Percentiles rank a stretch among this genome's conserved stretches.
phyloP scores from a whole-genome alignment of 1,140 invertebrate genomes.

The Ooceraea biroi region DNA sequence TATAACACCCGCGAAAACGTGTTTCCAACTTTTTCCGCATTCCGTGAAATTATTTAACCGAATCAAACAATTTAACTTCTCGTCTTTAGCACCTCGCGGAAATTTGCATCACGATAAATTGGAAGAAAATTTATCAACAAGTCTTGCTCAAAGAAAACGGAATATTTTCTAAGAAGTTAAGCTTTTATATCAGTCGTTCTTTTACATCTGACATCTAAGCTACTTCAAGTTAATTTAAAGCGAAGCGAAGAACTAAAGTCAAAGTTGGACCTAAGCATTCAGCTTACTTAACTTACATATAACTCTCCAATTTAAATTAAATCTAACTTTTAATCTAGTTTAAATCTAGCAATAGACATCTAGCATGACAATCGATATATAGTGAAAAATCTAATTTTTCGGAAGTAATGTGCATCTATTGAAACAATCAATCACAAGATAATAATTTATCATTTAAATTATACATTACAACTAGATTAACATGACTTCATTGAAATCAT shows the following conservation, averaged over 20 bases:
- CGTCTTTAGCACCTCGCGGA: not conserved
- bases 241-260: not conserved
- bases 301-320: constrained; percentile 46
- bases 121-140: constrained; percentile 30
- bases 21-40: constrained; percentile 52
- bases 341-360: not conserved
- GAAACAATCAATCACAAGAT: not conserved
- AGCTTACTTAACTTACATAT: constrained; percentile 41
- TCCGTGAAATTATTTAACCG: constrained; percentile 55
- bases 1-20: constrained; percentile 49
- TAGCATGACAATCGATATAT: constrained; percentile 10
- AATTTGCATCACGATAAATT: constrained; percentile 34
- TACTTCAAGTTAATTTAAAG: constrained; percentile 8
- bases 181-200: not conserved
- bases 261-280: constrained; percentile 41
- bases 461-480: not conserved
- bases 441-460: not conserved
- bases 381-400: not conserved
- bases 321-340: constrained; percentile 39
- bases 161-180: constrained; percentile 4
- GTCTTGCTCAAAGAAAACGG: not conserved
- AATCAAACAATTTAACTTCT: constrained; percentile 53
- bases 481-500: not conserved
- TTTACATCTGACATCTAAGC: constrained; percentile 9
- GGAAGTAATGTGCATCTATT: not conserved